phyloP scores from a whole-genome alignment of 2,113 vertebrate genomes.

The Tyrannus savana region DNA sequence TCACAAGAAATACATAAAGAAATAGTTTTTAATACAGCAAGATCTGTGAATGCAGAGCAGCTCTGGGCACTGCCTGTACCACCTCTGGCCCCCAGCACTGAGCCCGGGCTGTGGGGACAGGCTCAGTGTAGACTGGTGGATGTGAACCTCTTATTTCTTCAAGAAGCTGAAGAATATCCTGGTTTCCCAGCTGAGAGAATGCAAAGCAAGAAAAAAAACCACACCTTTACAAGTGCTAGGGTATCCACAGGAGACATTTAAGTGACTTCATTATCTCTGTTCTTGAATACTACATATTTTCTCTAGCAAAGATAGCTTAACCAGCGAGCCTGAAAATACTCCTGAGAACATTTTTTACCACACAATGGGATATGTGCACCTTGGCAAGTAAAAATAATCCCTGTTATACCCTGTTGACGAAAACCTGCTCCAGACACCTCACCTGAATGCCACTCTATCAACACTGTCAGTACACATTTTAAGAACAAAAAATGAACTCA shows the following conservation, averaged over 20 bases:
- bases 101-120: neutral
- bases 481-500: neutral
- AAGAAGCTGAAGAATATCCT: neutral
- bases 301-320: neutral
- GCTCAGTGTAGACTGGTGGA: fast-evolving
- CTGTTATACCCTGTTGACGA: neutral
- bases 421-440: neutral
- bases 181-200: neutral
- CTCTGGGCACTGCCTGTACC: no score
- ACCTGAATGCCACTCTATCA: neutral
- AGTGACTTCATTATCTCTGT: neutral
- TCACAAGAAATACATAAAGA: neutral
- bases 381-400: neutral
- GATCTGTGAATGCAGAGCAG: neutral
- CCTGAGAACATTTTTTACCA: neutral
- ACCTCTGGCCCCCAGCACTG: no score
- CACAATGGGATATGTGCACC: neutral
- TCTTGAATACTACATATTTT: neutral
- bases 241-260: neutral
- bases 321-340: neutral
- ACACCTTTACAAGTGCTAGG: neutral
- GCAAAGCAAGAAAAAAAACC: neutral
- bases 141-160: neutral
- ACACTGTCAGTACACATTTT: neutral
- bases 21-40: neutral